These are phyloP conservation scores for Wiebesia pumilae DNA, from an alignment of 1,140 invertebrate genomes.

Conservation along the genomic window DNA sequence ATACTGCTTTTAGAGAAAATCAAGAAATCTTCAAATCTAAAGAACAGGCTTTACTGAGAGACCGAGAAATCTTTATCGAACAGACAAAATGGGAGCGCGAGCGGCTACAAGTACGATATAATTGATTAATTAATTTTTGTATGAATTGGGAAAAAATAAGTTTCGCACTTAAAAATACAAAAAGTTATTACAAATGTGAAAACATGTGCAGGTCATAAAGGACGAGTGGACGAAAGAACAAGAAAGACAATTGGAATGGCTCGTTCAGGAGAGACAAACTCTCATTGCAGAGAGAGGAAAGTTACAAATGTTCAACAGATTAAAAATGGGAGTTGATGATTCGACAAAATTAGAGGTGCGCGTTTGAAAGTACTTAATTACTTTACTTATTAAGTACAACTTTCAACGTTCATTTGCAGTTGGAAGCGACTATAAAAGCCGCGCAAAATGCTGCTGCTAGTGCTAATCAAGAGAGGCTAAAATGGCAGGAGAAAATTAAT, in stretches of 20 bases:
- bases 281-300: slow-evolving; percentile 65
- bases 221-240: slow-evolving; percentile 69
- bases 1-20: slow-evolving; percentile 56
- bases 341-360: slow-evolving; percentile 66
- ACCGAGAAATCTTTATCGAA: slow-evolving; percentile 67
- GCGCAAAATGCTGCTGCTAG: slow-evolving; percentile 62
- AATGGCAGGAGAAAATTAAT: slow-evolving; percentile 67
- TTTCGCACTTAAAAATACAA: too few relatives aligned
- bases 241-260: slow-evolving; percentile 62
- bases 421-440: slow-evolving; percentile 66
- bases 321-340: slow-evolving; percentile 63
- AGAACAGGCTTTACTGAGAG: slow-evolving; percentile 62
- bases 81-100: slow-evolving; percentile 68
- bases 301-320: slow-evolving; percentile 62
- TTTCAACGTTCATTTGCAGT: slow-evolving; percentile 55
- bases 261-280: slow-evolving; percentile 64
- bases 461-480: slow-evolving; percentile 63
- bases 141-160: too few relatives aligned
- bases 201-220: slow-evolving; percentile 60
- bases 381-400: slow-evolving; percentile 1
- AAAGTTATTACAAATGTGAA: background rate
- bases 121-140: background rate
- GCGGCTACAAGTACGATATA: slow-evolving; percentile 62
- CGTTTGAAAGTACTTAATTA: background rate
- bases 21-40: slow-evolving; percentile 62